Conservation (phyloP, 2,113 vertebrate species). For the Cephalopterus ornatus region DNA sequence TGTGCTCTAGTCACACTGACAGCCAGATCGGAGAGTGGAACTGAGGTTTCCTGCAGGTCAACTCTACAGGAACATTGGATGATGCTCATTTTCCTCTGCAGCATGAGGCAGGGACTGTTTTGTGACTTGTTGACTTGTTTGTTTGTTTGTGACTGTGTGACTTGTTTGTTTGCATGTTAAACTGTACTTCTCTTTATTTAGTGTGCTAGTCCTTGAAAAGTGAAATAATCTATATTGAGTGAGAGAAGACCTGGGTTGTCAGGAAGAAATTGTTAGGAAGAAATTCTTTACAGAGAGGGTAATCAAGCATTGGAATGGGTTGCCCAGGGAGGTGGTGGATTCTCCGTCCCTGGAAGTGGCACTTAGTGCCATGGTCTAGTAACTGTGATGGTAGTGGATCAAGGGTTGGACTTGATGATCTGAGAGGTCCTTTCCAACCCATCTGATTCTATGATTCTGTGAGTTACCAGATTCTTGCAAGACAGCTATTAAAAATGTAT, state of each 20-base stretch:
- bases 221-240: background rate
- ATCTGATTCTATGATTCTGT: no score
- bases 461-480: background rate
- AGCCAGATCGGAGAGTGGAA: background rate
- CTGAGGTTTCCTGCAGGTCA: background rate
- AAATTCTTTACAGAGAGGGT: no score
- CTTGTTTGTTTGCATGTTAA: background rate
- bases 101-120: rapidly evolving
- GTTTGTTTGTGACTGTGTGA: no score
- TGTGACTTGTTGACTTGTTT: background rate
- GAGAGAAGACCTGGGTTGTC: background rate
- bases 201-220: background rate
- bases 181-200: background rate
- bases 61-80: background rate
- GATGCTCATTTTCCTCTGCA: background rate
- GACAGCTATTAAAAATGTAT: background rate
- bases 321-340: no score
- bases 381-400: no score
- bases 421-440: no score
- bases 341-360: no score
- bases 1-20: background rate
- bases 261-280: no score
- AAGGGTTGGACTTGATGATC: no score
- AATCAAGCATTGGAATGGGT: no score
- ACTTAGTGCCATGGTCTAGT: no score